These are phyloP conservation scores for Oryctolagus cuniculus DNA, from an alignment of 2,113 vertebrate species.

Conservation along the genomic window mOryCun1.1 NC_091441.1:82273501-82274000, in stretches of 20 bases:
- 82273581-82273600: neutral
- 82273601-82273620: neutral
- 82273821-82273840: neutral
- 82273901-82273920: neutral
- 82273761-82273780: neutral
- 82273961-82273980: neutral
- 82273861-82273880: neutral
- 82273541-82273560: neutral
- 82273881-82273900: neutral
- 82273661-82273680: neutral
- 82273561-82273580: neutral
- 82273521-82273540: neutral
- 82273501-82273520: neutral
- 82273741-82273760: constrained; percentile 14
- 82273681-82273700: neutral
- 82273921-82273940: neutral
- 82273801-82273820: neutral
- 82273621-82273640: neutral
- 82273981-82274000: neutral
- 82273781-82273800: neutral
- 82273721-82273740: neutral
- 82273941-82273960: neutral
- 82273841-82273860: neutral
- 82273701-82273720: neutral
- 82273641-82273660: neutral